Conservation (phyloP, 1,140 invertebrate genomes). For the Heliconius eleuchia region DNA sequence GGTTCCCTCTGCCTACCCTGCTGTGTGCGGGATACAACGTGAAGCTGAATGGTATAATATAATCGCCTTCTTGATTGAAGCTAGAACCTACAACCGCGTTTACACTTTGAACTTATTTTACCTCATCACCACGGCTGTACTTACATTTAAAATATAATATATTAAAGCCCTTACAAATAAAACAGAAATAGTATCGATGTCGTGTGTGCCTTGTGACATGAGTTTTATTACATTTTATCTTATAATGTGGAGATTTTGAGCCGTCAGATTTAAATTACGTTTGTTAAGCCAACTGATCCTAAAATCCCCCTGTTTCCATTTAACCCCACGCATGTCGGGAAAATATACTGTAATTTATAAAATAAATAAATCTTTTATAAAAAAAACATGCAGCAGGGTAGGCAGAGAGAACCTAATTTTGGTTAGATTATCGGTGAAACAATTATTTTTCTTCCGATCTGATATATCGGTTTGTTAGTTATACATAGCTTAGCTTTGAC, state of each 20-base stretch:
- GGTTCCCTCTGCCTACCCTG: too few relatives aligned
- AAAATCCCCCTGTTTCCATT: constrained; percentile 55
- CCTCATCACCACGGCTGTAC: not conserved
- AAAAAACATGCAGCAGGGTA: not conserved
- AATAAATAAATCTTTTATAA: constrained; percentile 7
- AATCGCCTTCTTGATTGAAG: too few relatives aligned
- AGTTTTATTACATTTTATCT: constrained; percentile 9
- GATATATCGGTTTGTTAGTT: too few relatives aligned
- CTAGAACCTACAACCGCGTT: too few relatives aligned
- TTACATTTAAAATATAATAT: not conserved
- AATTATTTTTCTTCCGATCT: too few relatives aligned
- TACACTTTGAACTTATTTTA: too few relatives aligned
- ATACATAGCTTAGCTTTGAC: too few relatives aligned
- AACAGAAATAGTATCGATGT: not conserved
- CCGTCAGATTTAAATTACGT: constrained; percentile 48
- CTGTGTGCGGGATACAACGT: too few relatives aligned
- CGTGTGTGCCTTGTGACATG: not conserved
- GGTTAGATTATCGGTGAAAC: too few relatives aligned
- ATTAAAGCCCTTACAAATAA: not conserved
- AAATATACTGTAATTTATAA: constrained; percentile 15
- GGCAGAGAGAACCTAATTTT: too few relatives aligned
- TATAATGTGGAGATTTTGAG: constrained; percentile 1
- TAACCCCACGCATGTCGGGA: constrained; percentile 14
- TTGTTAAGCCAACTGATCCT: constrained; percentile 56
- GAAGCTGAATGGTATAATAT: too few relatives aligned